Base-by-base conservation (phyloP, 2,888 invertebrate genomes). In the Gortyna flavago region DNA sequence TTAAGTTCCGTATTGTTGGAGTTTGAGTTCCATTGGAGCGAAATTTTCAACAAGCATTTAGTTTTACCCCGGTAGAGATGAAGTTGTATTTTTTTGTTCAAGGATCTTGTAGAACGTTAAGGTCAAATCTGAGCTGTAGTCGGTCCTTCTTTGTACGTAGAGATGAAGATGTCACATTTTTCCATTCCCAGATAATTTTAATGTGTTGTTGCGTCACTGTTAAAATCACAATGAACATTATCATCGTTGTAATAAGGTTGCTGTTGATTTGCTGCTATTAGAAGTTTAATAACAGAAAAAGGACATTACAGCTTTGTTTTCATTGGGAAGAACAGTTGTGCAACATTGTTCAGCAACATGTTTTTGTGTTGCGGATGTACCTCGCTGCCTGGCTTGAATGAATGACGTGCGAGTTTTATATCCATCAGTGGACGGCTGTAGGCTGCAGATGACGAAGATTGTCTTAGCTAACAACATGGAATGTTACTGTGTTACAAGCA, bases 1-100 rank as follows among this genome's bases (percentile, higher is more conserved):
- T 85, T 62, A 79, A 75, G 70, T 76, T 78, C 51, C 61, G 54
- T 75, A 84, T 82, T 81, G 72, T 85, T 85, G 1, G 75, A 81
- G 78, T 78, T 84, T 38, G 11, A 69, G 44, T 75, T 78, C 54
- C 41, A 72, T 64, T 72, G 68, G 62, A 51, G 35, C n/a, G 18
- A 48, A 84, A 78, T 74, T 84, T 78, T 79, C 35, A 79, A 57
- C 54, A 74, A 75, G 59, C 59, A 70, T 75, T 85, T 72, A 80
- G 66, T 71, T 68, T 82, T 51, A 35, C 67, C 3, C 62, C 44
- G 29, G 25, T 29, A 59, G 16, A 1, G 48, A 32, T 25, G 41
- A 51, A 75, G 18, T n/a, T 25, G 38, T 66, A 35, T 51, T 66
- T 80, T 64, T 61, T 29, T 74, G 32, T 25, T 32, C 11, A 59